These are phyloP conservation scores for Limnodromus scolopaceus DNA, from an alignment of 2,797 vertebrate genomes.

Conservation along the genomic window DNA sequence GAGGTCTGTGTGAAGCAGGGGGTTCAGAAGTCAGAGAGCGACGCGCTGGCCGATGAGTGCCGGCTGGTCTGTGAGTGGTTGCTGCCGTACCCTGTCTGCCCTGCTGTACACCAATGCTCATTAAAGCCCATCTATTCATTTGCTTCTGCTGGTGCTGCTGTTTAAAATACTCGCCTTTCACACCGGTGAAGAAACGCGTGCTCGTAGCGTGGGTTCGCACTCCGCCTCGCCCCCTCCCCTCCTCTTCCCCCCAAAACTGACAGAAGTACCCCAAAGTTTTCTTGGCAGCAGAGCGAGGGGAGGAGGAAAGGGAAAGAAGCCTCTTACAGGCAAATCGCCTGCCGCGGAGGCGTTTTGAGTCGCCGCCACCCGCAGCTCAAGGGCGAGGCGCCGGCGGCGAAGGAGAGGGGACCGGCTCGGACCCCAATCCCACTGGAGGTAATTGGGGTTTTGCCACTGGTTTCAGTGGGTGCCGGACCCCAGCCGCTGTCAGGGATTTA, in stretches of 20 bases:
- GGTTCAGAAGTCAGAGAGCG: background rate
- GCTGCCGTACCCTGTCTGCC: constrained; percentile 41
- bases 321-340: background rate
- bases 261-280: background rate
- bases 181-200: background rate
- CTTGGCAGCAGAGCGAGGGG: background rate
- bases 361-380: background rate
- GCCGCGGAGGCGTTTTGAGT: too few species aligned
- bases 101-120: constrained; percentile 49
- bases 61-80: constrained; percentile 20
- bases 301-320: background rate
- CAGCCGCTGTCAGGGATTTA: background rate
- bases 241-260: background rate
- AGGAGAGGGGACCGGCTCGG: background rate
- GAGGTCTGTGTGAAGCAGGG: background rate
- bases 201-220: background rate
- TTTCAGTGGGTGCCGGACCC: background rate
- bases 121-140: constrained; percentile 64
- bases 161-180: background rate
- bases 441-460: fast-evolving
- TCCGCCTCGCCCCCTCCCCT: too few species aligned
- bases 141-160: background rate
- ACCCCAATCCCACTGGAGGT: background rate
- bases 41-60: background rate
- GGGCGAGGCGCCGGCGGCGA: background rate